phyloP scores from a whole-genome alignment of 2,888 invertebrate species.

The Salticus scenicus region DNA sequence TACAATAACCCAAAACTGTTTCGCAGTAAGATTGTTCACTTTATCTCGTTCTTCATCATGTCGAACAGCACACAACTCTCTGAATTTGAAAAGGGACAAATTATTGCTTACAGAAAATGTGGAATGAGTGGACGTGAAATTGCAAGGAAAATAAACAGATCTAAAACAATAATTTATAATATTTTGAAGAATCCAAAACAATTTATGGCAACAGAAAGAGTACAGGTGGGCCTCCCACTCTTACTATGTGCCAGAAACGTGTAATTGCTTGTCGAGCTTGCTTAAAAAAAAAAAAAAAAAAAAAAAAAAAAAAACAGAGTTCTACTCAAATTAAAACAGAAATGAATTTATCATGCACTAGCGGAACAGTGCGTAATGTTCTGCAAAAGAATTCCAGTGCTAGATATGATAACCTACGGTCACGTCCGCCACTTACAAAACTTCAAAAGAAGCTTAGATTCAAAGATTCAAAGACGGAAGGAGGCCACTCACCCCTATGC shows the following conservation, averaged over 20 bases:
- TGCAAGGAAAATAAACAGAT: not conserved
- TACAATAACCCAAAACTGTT: not conserved
- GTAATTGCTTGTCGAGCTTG: not conserved
- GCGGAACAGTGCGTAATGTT: not conserved
- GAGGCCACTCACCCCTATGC: too few relatives aligned
- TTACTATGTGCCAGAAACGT: not conserved
- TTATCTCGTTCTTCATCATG: not conserved
- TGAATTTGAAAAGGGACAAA: not conserved
- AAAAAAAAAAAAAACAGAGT: not conserved
- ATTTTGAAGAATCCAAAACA: constrained; percentile 3
- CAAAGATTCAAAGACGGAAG: too few relatives aligned
- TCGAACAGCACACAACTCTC: constrained; percentile 7
- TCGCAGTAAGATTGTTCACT: not conserved
- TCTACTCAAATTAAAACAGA: not conserved
- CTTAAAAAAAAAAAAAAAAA: too few relatives aligned
- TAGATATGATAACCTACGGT: not conserved
- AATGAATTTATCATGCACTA: not conserved
- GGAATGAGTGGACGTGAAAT: constrained; percentile 4
- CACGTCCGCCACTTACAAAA: constrained; percentile 7
- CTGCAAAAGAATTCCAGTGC: not conserved
- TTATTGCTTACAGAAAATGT: constrained; percentile 3
- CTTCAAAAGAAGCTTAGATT: not conserved
- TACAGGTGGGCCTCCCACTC: not conserved
- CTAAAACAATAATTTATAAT: not conserved
- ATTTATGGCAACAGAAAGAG: not conserved